These are phyloP conservation scores for Caerostris darwini DNA, from an alignment of 1,140 invertebrate species.

Conservation along the genomic window DNA sequence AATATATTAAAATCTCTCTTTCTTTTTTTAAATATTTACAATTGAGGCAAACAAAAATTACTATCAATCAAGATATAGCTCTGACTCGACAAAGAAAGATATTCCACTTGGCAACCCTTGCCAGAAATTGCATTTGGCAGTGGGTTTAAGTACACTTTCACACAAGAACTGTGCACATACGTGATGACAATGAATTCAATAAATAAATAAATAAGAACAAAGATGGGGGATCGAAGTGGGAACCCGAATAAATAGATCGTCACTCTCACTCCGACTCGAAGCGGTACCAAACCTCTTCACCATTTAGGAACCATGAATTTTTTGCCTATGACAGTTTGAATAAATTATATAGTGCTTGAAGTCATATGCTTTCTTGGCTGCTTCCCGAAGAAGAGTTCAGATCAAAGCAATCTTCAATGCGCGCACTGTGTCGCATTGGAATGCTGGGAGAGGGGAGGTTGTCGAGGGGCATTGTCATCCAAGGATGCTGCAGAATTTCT, in stretches of 20 bases:
- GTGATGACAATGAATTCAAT: constrained; percentile 49
- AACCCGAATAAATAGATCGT: constrained; percentile 55
- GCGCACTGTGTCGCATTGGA: constrained; percentile 75
- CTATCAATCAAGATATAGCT: too few relatives aligned
- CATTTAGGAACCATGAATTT: constrained; percentile 51
- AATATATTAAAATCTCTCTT: too few relatives aligned
- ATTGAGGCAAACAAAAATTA: too few relatives aligned
- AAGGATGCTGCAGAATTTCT: constrained; percentile 85
- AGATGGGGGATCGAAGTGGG: constrained; percentile 43
- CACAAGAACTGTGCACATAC: constrained; percentile 2
- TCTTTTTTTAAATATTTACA: too few relatives aligned
- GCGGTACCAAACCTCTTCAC: constrained; percentile 32
- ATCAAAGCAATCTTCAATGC: constrained; percentile 57
- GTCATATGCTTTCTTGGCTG: constrained; percentile 74
- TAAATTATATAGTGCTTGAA: not conserved
- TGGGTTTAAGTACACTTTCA: constrained; percentile 37
- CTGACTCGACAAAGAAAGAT: too few relatives aligned
- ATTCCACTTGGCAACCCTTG: too few relatives aligned
- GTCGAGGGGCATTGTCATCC: constrained; percentile 82
- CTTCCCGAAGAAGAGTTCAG: constrained; percentile 78
- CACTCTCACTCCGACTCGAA: not conserved
- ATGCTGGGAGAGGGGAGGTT: constrained; percentile 77
- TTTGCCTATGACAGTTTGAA: constrained; percentile 44
- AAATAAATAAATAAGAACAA: constrained; percentile 64
- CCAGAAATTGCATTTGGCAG: constrained; percentile 23